A percentile compares a stretch with the other conserved stretches of the same genome.
Evolutionary conservation across 2,888 invertebrate species (phyloP).

Genomic region (Harpalus rufipes): DNA sequence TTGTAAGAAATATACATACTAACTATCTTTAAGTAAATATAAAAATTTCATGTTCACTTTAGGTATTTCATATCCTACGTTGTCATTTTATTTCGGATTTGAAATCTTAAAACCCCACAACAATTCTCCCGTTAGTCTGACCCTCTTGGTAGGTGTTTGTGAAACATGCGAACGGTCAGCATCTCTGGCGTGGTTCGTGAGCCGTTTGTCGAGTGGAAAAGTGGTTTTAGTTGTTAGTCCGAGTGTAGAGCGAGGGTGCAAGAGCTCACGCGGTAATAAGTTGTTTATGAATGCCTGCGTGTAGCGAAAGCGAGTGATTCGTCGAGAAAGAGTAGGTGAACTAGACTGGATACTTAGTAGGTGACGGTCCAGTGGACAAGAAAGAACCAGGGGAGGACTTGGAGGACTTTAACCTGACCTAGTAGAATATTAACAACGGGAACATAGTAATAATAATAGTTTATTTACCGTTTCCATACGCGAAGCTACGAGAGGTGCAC

Average conservation of each 20-base stretch:
- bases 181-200: conserved; percentile 20
- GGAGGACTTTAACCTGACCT: not conserved
- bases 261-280: conserved; percentile 51
- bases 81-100: not conserved
- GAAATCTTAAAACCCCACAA: conserved; percentile 5
- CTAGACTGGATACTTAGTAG: not conserved
- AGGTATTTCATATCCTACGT: not conserved
- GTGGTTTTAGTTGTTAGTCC: conserved; percentile 63
- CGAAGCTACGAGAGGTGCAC: too few species aligned
- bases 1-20: too few species aligned
- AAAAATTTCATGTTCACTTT: too few species aligned
- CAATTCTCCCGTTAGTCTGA: not conserved
- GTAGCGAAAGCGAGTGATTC: conserved; percentile 51
- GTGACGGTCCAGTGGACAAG: conserved; percentile 1
- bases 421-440: too few species aligned
- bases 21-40: too few species aligned
- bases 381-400: not conserved
- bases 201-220: conserved; percentile 65
- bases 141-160: not conserved
- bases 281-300: conserved; percentile 64
- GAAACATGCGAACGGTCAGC: conserved; percentile 1
- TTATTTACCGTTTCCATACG: too few species aligned
- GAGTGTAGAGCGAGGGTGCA: conserved; percentile 6
- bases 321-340: conserved; percentile 3
- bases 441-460: too few species aligned